These are phyloP conservation scores for Tholera decimalis DNA, from an alignment of 2,888 invertebrate species.

Conservation along the genomic window DNA sequence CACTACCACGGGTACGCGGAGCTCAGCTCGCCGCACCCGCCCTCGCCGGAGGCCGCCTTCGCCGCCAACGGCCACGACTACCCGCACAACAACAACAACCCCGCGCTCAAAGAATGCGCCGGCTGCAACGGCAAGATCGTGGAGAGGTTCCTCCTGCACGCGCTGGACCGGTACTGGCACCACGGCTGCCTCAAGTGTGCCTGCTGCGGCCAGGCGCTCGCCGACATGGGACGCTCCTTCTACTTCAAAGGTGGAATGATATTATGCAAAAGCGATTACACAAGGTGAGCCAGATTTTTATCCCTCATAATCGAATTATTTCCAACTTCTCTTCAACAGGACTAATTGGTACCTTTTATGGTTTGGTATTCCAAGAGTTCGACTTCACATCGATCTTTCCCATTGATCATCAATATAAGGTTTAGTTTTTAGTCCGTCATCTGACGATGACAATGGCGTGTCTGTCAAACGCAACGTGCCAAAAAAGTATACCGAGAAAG, in stretches of 20 bases:
- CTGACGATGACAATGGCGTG: constrained; percentile 90
- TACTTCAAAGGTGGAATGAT: constrained; percentile 98
- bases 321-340: constrained; percentile 64
- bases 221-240: constrained; percentile 97
- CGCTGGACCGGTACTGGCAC: constrained; percentile 99
- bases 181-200: constrained; percentile 98
- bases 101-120: constrained; percentile 95
- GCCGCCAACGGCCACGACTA: constrained; percentile 92
- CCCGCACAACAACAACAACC: constrained; percentile 92
- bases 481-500: constrained; percentile 88
- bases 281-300: constrained; percentile 93
- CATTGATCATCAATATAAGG: constrained; percentile 85
- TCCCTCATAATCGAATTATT: constrained; percentile 63
- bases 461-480: constrained; percentile 86
- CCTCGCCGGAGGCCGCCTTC: constrained; percentile 94
- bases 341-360: constrained; percentile 83
- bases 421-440: constrained; percentile 87
- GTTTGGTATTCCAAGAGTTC: constrained; percentile 76
- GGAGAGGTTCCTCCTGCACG: constrained; percentile 97
- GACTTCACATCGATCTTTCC: constrained; percentile 79
- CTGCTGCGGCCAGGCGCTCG: constrained; percentile 97
- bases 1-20: constrained; percentile 97
- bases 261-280: constrained; percentile 98
- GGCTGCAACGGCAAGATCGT: constrained; percentile 98
- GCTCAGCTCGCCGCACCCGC: constrained; percentile 95